Evolutionary conservation across 2,888 invertebrate genomes (phyloP), one percentile per base, ranked within the genome.

Genomic region (Lithosia quadra): DNA sequence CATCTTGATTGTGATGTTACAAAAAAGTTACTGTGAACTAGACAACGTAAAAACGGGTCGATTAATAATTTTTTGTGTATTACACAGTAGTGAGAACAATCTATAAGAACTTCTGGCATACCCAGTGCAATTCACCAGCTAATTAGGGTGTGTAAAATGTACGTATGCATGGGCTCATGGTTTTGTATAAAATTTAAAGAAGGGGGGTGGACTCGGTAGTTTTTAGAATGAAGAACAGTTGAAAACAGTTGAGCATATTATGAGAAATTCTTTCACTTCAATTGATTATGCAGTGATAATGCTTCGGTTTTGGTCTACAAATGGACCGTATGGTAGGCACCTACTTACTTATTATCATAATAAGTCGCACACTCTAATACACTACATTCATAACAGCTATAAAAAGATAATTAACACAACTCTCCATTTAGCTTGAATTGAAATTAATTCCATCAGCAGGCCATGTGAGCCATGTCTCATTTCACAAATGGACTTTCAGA

Each of bases 401-500:
- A 58, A 33, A 28, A 39, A 34, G 13, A 36, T 39, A 21, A n/a
- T 36, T 15, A 24, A 22, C 18, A 11, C 10, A 34, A 55, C 55
- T 76, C 76, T 74, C 77, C 70, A 75, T 77, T 80, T 75, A 68
- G 64, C 76, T 74, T 76, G 72, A 83, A 81, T 83, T 77, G 66
- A 85, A 82, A 78, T 78, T 78, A 78, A 84, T 81, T 77, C 72
- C 65, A 79, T 75, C 74, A 77, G 77, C 73, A 75, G 74, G 74
- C 72, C 76, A 69, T n/a, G n/a, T n/a, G n/a, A n/a, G 28, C 28
- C 28, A 28, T 76, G 76, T 79, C 75, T 77, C 79, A 82, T 83
- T 84, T 83, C 80, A 81, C 71, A 79, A 85, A 84, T 80, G 78
- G 76, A 78, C 78, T 80, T 82, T 75, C 74, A 76, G 75, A 74